phyloP scores from a whole-genome alignment of 2,797 vertebrate genomes.

The Sebastes itinus region DNA sequence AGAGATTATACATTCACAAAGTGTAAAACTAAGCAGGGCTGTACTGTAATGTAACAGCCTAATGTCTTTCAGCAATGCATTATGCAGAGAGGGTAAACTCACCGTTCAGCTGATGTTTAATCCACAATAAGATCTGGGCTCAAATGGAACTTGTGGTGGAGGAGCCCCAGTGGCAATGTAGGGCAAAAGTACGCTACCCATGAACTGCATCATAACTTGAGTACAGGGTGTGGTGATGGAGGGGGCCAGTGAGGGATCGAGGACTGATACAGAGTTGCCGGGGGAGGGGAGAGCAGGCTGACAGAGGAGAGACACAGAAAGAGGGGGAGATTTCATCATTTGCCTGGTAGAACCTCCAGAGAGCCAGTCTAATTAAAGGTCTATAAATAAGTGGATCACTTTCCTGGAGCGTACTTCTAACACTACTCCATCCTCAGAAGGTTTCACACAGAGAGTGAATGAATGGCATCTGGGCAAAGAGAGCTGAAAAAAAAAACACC shows the following conservation, averaged over 20 bases:
- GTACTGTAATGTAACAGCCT: neutral
- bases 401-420: constrained; percentile 76
- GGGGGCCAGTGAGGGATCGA: constrained; percentile 60
- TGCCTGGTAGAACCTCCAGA: constrained; percentile 63
- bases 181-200: constrained; percentile 48
- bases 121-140: constrained; percentile 41
- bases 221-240: constrained; percentile 68
- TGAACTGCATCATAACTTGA: constrained; percentile 64
- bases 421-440: constrained; percentile 50
- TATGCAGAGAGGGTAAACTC: constrained; percentile 50
- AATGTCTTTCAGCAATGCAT: neutral
- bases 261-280: constrained; percentile 36
- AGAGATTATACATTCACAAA: neutral
- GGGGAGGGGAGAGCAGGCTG: constrained; percentile 34
- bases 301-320: constrained; percentile 48
- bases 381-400: constrained; percentile 78
- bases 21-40: constrained; percentile 6
- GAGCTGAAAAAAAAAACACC: constrained; percentile 13
- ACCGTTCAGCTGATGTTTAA: constrained; percentile 56
- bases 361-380: constrained; percentile 74
- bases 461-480: constrained; percentile 52
- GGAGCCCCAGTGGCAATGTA: constrained; percentile 54
- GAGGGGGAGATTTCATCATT: constrained; percentile 62
- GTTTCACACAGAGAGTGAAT: constrained; percentile 35
- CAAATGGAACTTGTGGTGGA: constrained; percentile 18